Percentiles rank a stretch among this genome's conserved stretches.
These are phyloP conservation scores for Epinotia demarniana DNA, from an alignment of 2,888 invertebrate species.

Conservation along the genomic window DNA sequence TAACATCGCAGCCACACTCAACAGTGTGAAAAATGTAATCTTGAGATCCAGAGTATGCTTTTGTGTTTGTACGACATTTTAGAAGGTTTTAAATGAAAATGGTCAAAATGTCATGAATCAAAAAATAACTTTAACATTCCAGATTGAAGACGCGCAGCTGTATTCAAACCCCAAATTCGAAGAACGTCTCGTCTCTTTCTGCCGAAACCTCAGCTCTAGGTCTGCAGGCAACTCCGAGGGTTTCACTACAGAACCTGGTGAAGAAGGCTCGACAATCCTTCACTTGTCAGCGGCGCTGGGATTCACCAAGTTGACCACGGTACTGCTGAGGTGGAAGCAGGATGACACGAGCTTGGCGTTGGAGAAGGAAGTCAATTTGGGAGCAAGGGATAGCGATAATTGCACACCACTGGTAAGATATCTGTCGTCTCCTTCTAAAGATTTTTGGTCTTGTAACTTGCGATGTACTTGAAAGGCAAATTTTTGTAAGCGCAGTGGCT, in stretches of 20 bases:
- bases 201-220: constrained; percentile 88
- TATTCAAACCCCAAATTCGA: constrained; percentile 91
- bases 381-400: constrained; percentile 94
- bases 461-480: no score
- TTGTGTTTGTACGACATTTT: no score
- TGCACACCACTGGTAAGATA: constrained; percentile 93
- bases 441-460: constrained; percentile 27
- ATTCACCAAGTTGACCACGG: constrained; percentile 93
- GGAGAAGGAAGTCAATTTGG: constrained; percentile 96
- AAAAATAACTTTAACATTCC: constrained; percentile 52
- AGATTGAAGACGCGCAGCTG: constrained; percentile 86
- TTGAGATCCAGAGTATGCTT: no score
- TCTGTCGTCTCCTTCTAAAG: constrained; percentile 87
- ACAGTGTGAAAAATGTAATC: no score
- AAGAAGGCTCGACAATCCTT: constrained; percentile 88
- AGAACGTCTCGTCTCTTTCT: constrained; percentile 93
- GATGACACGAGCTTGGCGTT: constrained; percentile 94
- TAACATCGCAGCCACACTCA: no score
- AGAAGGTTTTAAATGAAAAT: background rate
- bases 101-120: background rate
- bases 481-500: no score
- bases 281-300: constrained; percentile 97
- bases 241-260: constrained; percentile 76
- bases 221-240: constrained; percentile 83
- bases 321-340: constrained; percentile 93